Evolutionary conservation across 2,113 vertebrate genomes (phyloP).

Genomic region (Grantiella picta): DNA sequence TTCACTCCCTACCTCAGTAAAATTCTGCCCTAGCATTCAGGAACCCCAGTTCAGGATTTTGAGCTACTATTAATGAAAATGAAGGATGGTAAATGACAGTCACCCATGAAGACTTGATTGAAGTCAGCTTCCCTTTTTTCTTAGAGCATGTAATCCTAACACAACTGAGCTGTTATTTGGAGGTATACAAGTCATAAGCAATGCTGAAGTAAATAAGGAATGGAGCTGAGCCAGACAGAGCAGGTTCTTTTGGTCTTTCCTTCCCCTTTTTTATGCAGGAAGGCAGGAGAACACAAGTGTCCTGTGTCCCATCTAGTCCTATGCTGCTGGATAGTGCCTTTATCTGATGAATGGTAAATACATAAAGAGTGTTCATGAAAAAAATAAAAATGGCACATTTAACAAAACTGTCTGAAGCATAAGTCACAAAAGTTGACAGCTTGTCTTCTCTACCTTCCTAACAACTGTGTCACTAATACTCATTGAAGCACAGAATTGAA

Average conservation of each 20-base stretch:
- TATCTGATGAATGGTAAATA: neutral
- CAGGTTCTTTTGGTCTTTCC: neutral
- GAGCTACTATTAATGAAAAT: neutral
- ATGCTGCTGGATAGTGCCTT: neutral
- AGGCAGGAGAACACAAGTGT: neutral
- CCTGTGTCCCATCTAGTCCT: neutral
- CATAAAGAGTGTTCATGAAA: neutral
- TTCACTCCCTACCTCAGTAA: neutral
- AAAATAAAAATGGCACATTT: neutral
- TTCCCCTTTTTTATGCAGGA: neutral
- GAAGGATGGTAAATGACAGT: neutral
- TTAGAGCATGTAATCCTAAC: neutral
- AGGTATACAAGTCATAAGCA: neutral
- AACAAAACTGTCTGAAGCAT: neutral
- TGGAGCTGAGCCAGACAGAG: neutral
- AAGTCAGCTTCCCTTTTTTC: neutral
- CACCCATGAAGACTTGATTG: neutral
- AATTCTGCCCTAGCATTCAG: neutral
- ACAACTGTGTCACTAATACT: constrained; percentile 27
- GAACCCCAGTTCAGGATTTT: neutral
- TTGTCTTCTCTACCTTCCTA: constrained; percentile 6
- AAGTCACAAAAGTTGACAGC: constrained; percentile 41
- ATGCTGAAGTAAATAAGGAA: neutral
- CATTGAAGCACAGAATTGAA: constrained; percentile 43
- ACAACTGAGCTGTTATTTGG: neutral